Conservation (phyloP, 2,797 vertebrate species). For the Podargus strigoides region DNA sequence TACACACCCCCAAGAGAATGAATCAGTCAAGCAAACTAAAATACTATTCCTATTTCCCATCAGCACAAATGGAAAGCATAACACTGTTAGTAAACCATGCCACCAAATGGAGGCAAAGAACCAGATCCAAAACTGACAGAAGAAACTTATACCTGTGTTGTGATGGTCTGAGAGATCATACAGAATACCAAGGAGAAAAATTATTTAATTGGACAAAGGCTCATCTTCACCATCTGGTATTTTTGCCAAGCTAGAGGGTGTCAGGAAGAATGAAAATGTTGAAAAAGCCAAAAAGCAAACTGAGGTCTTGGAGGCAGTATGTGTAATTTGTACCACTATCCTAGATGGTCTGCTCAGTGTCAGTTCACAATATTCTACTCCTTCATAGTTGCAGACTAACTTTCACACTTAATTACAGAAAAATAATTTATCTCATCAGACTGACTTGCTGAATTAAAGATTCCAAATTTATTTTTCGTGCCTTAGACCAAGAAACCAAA, state of each 20-base stretch:
- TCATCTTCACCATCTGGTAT: neutral
- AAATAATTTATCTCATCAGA: neutral
- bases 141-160: neutral
- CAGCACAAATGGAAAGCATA: neutral
- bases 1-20: neutral
- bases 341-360: neutral
- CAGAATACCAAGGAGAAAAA: neutral
- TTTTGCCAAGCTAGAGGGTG: neutral
- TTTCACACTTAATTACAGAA: neutral
- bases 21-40: neutral
- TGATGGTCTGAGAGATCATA: neutral
- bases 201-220: neutral
- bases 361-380: neutral
- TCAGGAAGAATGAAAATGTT: neutral
- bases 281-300: neutral
- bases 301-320: neutral
- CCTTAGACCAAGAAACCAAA: neutral
- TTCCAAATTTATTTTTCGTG: neutral
- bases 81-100: neutral
- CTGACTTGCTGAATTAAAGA: neutral
- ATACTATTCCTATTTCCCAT: neutral
- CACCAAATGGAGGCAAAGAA: neutral
- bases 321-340: neutral
- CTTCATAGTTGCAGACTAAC: neutral
- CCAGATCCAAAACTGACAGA: neutral